These are phyloP conservation scores for Phania funesta DNA, from an alignment of 2,888 invertebrate species.

Conservation along the genomic window DNA sequence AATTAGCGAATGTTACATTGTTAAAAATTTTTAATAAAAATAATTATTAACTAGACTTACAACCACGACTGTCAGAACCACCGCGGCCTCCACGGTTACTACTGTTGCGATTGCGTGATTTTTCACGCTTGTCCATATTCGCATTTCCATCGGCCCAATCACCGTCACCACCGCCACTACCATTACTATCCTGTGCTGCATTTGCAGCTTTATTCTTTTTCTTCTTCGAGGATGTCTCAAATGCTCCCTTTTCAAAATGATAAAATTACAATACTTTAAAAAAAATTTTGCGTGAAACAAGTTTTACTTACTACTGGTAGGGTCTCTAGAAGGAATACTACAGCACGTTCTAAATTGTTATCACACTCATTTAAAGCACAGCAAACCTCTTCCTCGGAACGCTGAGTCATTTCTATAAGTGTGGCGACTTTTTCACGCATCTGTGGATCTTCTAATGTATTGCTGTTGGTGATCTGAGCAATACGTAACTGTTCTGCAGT, in stretches of 20 bases:
- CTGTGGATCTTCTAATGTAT: slow-evolving; percentile 83
- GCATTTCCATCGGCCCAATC: slow-evolving; percentile 79
- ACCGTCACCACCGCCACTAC: slow-evolving; percentile 80
- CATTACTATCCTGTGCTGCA: slow-evolving; percentile 81
- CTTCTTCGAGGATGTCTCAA: slow-evolving; percentile 93
- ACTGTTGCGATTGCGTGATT: slow-evolving; percentile 79
- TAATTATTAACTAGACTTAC: slow-evolving; percentile 73
- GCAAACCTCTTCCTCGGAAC: slow-evolving; percentile 93
- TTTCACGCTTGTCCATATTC: slow-evolving; percentile 78
- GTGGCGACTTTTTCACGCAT: slow-evolving; percentile 87
- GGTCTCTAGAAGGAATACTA: slow-evolving; percentile 79
- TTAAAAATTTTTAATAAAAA: neutral
- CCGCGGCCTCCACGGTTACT: slow-evolving; percentile 79
- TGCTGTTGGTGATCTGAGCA: slow-evolving; percentile 88
- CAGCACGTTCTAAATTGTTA: slow-evolving; percentile 89
- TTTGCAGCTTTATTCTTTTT: slow-evolving; percentile 89
- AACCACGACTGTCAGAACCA: slow-evolving; percentile 82
- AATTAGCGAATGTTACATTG: neutral
- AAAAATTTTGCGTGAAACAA: neutral
- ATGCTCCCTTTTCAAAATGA: slow-evolving; percentile 84
- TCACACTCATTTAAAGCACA: slow-evolving; percentile 96
- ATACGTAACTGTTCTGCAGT: slow-evolving; percentile 92
- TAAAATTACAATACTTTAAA: neutral
- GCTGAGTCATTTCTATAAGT: slow-evolving; percentile 94
- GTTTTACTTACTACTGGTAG: slow-evolving; percentile 77